Percentiles rank a stretch among this genome's conserved stretches.
Evolutionary conservation across 2,113 vertebrate species (phyloP).

Genomic region (Globicephala melas): DNA sequence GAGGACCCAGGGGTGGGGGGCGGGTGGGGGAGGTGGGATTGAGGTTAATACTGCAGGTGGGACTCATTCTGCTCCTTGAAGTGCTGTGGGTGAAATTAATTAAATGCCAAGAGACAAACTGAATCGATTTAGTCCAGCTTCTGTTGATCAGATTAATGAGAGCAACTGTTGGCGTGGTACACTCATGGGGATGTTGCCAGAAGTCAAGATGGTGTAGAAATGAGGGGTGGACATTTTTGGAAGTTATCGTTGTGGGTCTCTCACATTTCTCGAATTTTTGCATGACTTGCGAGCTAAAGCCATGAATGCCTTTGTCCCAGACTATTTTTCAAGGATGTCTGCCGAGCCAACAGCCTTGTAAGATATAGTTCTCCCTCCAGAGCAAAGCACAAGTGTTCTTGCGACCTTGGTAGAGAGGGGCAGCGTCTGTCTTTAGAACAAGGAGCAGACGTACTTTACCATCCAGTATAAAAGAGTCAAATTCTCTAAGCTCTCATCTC

Average conservation of each 20-base stretch:
- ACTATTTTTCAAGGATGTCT: neutral
- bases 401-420: neutral
- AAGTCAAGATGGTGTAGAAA: neutral
- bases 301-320: neutral
- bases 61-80: neutral
- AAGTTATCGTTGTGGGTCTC: neutral
- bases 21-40: neutral
- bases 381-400: neutral
- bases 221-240: neutral
- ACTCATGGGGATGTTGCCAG: neutral
- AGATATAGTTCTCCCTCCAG: neutral
- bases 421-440: neutral
- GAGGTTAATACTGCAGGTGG: neutral
- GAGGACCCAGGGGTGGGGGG: neutral
- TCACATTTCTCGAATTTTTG: neutral
- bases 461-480: neutral
- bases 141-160: neutral
- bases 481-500: neutral
- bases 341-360: too few relatives aligned
- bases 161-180: neutral
- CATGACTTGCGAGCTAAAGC: neutral
- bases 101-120: neutral
- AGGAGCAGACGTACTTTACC: neutral
- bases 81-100: neutral
- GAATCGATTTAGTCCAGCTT: neutral